phyloP scores from a whole-genome alignment of 2,797 vertebrate species.

The Kryptopterus vitreolus region DNA sequence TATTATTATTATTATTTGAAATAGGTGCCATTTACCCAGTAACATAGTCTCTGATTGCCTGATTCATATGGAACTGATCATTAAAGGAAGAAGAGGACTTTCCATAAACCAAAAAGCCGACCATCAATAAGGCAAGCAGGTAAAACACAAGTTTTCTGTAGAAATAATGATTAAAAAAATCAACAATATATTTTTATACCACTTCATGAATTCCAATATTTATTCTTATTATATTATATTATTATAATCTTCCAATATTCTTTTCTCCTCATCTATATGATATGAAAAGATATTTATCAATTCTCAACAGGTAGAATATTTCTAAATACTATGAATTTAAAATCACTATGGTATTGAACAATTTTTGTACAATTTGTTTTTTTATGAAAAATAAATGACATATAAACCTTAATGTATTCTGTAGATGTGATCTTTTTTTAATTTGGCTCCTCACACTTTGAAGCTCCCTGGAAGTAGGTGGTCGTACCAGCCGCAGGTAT shows the following conservation, averaged over 20 bases:
- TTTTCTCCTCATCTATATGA: neutral
- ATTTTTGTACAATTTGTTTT: constrained; percentile 18
- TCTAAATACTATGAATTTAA: neutral
- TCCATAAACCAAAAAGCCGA: constrained; percentile 65
- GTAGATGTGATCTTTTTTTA: constrained; percentile 60
- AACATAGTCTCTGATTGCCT: constrained; percentile 68
- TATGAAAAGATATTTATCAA: neutral
- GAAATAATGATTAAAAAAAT: neutral
- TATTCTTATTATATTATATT: too few species aligned
- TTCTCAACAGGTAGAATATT: neutral
- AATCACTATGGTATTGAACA: neutral
- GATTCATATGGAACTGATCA: constrained; percentile 68
- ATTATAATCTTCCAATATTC: too few species aligned
- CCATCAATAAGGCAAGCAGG: constrained; percentile 65
- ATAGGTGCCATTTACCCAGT: constrained; percentile 63
- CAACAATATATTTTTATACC: neutral
- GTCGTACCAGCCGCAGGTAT: constrained; percentile 69
- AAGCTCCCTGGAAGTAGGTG: constrained; percentile 66
- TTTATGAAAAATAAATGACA: neutral
- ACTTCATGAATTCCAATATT: neutral
- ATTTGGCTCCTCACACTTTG: constrained; percentile 51
- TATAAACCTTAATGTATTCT: constrained; percentile 67
- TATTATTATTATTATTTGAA: neutral
- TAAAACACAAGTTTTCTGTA: constrained; percentile 67
- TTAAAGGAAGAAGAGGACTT: constrained; percentile 42